A percentile compares a stretch with the other conserved stretches of the same genome.
phyloP scores from a whole-genome alignment of 2,797 vertebrate species.

The Acomys russatus region DNA sequence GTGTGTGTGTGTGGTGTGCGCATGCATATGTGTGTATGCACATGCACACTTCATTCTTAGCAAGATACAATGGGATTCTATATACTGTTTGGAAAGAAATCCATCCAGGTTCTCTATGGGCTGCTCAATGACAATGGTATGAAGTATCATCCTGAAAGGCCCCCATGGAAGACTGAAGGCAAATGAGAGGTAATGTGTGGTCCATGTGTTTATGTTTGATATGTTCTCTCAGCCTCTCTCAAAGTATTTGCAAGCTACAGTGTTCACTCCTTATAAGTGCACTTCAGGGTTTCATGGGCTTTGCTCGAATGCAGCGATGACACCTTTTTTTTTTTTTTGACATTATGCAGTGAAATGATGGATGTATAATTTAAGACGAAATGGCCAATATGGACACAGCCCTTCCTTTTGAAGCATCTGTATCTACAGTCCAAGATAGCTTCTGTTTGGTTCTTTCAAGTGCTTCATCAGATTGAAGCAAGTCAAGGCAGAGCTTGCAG shows the following conservation, averaged over 20 bases:
- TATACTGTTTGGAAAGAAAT: constrained; percentile 60
- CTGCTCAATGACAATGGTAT: neutral
- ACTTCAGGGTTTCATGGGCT: neutral
- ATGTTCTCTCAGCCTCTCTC: neutral
- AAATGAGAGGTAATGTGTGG: neutral
- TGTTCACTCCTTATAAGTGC: neutral
- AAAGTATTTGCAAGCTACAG: neutral
- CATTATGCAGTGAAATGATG: constrained; percentile 13
- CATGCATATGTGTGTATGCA: neutral
- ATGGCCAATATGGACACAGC: no score
- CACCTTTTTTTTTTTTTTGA: neutral
- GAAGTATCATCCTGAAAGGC: neutral
- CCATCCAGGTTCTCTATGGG: neutral
- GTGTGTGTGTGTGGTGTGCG: neutral
- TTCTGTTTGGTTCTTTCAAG: constrained; percentile 66
- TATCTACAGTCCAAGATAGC: constrained; percentile 45
- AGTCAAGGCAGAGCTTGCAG: constrained; percentile 62
- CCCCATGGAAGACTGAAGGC: neutral
- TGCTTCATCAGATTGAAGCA: constrained; percentile 63
- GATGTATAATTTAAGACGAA: neutral
- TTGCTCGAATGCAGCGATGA: neutral
- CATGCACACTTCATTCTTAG: constrained; percentile 21
- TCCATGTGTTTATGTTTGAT: neutral
- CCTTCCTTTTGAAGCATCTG: neutral
- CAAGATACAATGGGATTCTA: neutral